Conservation (phyloP, 2,113 vertebrate genomes). For the Electrona antarctica region DNA sequence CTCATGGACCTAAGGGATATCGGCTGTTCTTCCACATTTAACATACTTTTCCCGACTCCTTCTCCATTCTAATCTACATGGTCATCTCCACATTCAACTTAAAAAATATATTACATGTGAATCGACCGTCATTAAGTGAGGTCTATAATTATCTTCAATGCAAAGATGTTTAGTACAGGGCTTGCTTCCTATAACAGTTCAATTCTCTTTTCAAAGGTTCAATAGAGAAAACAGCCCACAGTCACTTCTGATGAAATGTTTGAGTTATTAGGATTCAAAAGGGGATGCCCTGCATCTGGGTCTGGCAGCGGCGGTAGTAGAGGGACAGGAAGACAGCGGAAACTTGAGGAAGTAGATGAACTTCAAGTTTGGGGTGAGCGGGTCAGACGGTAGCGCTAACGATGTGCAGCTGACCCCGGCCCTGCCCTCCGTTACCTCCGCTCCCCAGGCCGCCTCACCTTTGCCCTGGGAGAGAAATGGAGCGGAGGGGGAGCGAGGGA, state of each 20-base stretch:
- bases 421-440: slow-evolving; percentile 59
- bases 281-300: slow-evolving; percentile 21
- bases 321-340: slow-evolving; percentile 29
- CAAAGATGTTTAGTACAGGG: too few species aligned
- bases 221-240: neutral
- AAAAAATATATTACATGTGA: neutral
- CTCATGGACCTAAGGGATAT: too few species aligned
- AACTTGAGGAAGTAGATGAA: slow-evolving; percentile 48
- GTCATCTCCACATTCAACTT: too few species aligned
- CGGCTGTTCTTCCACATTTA: too few species aligned
- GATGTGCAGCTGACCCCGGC: slow-evolving; percentile 59
- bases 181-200: neutral
- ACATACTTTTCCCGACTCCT: too few species aligned
- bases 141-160: too few species aligned
- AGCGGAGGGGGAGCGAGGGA: slow-evolving; percentile 59
- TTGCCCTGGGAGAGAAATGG: slow-evolving; percentile 78
- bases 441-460: slow-evolving; percentile 76
- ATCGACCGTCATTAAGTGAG: neutral
- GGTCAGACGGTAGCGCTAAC: slow-evolving; percentile 74
- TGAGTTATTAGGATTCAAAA: slow-evolving; percentile 59
- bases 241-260: slow-evolving; percentile 14
- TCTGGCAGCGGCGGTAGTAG: slow-evolving; percentile 25
- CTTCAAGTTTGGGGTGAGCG: slow-evolving; percentile 62
- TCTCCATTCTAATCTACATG: too few species aligned
- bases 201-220: too few species aligned